Base-by-base conservation (phyloP, 2,888 invertebrate species). In the Tricholauxania praeusta region DNA sequence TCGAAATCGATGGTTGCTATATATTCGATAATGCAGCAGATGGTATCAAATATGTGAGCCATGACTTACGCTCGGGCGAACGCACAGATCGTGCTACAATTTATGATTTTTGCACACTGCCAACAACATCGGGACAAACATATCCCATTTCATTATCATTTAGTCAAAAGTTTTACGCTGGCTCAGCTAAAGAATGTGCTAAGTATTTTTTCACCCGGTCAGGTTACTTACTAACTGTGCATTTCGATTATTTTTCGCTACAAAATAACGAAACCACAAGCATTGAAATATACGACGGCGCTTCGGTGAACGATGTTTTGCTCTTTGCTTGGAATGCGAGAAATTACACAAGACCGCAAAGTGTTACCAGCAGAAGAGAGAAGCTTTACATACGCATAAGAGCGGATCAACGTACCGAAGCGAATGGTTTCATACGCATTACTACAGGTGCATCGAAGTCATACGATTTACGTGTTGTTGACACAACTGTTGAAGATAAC, bases 301-400 rank as follows among this genome's bases (percentile, higher is more conserved):
- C 92, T 55, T 92, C 92, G 32, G 85, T 89, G 0, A 90, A 91
- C 72, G 93, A 94, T 79, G 92, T 92, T 78, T 86, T 94, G 32
- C 83, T 97, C 57, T 91, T 92, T 22, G 88, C 89, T 0, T 93
- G 96, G 84, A 89, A 89, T 71, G 91, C 98, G 65, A 90, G 92
- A 81, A 98, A 98, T 86, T 92, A 92, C 73, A 96, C 97, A 0
- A 89, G 96, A 80, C 96, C 96, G 0, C 96, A 97, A 85, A 95
- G 95, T 82, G 91, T 96, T 14, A 94, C 96, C 5, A 94, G 96
- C 5, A 93, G 93, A 0, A 89, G 92, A 74, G 93, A 94, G 81
- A 92, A 93, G 85, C 91, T 98, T 83, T 94, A 91, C 82, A 90
- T 98, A 22, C 91, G 92, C 81, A 96, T 96, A 83, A 89, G 88